Conservation (phyloP, 2,113 vertebrate genomes). For the human region GRCh38 chr1:152564501-152565000, state of each 20-base stretch:
- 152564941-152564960: not conserved
- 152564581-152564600: too few species aligned
- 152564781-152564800: not conserved
- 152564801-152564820: not conserved
- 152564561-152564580: too few species aligned
- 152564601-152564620: too few species aligned
- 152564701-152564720: not conserved
- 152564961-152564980: not conserved
- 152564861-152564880: not conserved
- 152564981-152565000: not conserved
- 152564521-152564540: too few species aligned
- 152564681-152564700: not conserved
- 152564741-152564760: accelerated
- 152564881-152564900: not conserved
- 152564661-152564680: not conserved
- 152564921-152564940: not conserved
- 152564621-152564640: too few species aligned
- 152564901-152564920: not conserved
- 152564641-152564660: not conserved
- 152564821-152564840: not conserved
- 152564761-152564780: not conserved
- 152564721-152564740: not conserved
- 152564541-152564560: too few species aligned
- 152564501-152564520: too few species aligned
- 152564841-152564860: not conserved